Evolutionary conservation across 2,888 invertebrate genomes (phyloP).

Genomic region (Lycocerus yunnanus): DNA sequence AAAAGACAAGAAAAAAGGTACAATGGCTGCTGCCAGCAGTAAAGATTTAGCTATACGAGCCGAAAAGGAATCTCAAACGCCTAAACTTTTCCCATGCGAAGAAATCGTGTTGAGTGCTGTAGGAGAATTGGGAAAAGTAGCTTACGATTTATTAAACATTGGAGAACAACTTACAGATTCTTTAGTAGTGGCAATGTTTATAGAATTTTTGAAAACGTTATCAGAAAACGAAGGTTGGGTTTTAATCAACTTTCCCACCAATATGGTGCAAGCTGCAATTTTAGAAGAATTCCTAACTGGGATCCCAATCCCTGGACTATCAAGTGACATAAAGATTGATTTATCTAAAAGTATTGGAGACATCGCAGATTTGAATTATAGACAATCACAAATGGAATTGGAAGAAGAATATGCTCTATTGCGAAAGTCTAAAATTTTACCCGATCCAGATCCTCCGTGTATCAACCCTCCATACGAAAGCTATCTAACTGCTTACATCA

Average conservation of each 20-base stretch:
- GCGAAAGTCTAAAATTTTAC: slow-evolving; percentile 59
- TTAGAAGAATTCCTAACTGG: slow-evolving; percentile 66
- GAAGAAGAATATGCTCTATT: slow-evolving; percentile 54
- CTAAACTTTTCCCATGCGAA: slow-evolving; percentile 63
- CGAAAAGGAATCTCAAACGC: slow-evolving; percentile 64
- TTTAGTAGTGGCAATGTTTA: slow-evolving; percentile 62
- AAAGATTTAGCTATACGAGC: slow-evolving; percentile 11
- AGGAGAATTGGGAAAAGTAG: slow-evolving; percentile 62
- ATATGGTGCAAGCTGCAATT: slow-evolving; percentile 62
- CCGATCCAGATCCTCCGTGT: slow-evolving; percentile 57
- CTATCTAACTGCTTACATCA: slow-evolving; percentile 64
- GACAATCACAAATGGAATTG: slow-evolving; percentile 25
- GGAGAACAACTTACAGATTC: slow-evolving; percentile 60
- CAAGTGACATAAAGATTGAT: slow-evolving; percentile 1
- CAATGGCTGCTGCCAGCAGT: neutral
- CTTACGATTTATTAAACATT: slow-evolving; percentile 59
- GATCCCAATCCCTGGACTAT: slow-evolving; percentile 54
- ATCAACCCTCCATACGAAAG: slow-evolving; percentile 56
- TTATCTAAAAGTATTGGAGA: slow-evolving; percentile 37
- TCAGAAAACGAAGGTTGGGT: slow-evolving; percentile 61
- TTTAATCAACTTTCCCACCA: slow-evolving; percentile 67
- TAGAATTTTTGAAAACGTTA: slow-evolving; percentile 64
- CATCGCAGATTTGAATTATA: slow-evolving; percentile 37
- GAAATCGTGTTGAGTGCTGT: slow-evolving; percentile 58
- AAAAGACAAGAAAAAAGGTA: slow-evolving; percentile 24